These are phyloP conservation scores for Heterodera filipjevi DNA, from an alignment of 2,888 invertebrate species.

Conservation along the genomic window DNA sequence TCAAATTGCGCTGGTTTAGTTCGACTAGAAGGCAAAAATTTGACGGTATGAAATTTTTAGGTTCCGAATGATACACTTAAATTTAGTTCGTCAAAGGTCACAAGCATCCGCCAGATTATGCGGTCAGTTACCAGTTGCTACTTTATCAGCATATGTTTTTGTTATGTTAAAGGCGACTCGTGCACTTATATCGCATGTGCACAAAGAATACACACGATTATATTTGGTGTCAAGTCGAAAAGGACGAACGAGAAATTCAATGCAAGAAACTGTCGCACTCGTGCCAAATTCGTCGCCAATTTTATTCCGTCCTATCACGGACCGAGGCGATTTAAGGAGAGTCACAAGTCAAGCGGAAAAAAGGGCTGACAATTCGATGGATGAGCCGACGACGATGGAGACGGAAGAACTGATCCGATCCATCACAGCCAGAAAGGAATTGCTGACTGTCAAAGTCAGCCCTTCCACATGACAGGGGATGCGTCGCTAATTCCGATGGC, in stretches of 20 bases:
- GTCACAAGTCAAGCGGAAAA: background rate
- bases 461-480: background rate
- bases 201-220: background rate
- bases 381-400: background rate
- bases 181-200: background rate
- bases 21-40: constrained; percentile 1
- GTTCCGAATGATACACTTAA: background rate
- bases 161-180: background rate
- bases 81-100: constrained; percentile 5
- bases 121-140: background rate
- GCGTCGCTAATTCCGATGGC: too few species aligned
- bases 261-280: background rate
- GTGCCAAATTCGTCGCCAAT: background rate
- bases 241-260: background rate
- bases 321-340: background rate
- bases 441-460: background rate
- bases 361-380: background rate
- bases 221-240: background rate
- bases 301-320: background rate
- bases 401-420: background rate
- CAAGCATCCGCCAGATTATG: constrained; percentile 4
- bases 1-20: background rate
- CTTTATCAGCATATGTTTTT: background rate
- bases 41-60: background rate
- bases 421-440: background rate